Base-by-base conservation (phyloP, 2,797 vertebrate genomes). In the Galaxias olidus region DNA sequence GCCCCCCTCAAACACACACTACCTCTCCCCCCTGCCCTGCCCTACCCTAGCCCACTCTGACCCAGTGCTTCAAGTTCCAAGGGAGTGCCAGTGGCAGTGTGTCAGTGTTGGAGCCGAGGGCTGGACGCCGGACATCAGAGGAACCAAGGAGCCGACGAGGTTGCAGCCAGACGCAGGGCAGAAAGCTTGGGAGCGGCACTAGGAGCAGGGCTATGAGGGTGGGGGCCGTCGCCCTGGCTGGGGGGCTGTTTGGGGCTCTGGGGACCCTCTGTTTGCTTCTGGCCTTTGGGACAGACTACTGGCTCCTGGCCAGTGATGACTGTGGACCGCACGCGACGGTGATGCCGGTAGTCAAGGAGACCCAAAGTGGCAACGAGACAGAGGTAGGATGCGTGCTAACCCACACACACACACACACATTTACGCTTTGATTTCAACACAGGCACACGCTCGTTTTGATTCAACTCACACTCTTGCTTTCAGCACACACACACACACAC, bases 241-340 rank as follows among this genome's bases (percentile, higher is more conserved):
- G 90, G 8, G 95, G 92, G 14, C 69, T 95, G 67, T 79, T 95
- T 6, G 93, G 93, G 15, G 69, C 73, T 13, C 15, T 88, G 0
- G 94, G 93, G 5, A 80, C 94, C 20, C 59, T 96, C 50, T 91
- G 94, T 66, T 95, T 95, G 56, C 83, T 96, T 9, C 0, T 92
- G 6, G 91, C 94, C 10, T 96, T 96, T 0, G 90, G 88, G 40
- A 95, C 94, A 0, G 94, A 96, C 74, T 96, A 96, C 76, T 96
- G 94, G 95, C 88, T 96, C 0, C 84, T 96, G 44, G 94, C 92
- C 40, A 93, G 87, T 0, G 94, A 96, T 69, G 79, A 90, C 70
- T 97, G 95, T 0, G 87, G 79, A 18, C 30, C 75, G 2, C 51
- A 80, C 52, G 14, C 65, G 60, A 65, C 71, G 81, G 74, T 73